Evolutionary conservation across 2,888 invertebrate genomes (phyloP), one percentile per base, ranked within the genome.

Genomic region (Beris morrisii): DNA sequence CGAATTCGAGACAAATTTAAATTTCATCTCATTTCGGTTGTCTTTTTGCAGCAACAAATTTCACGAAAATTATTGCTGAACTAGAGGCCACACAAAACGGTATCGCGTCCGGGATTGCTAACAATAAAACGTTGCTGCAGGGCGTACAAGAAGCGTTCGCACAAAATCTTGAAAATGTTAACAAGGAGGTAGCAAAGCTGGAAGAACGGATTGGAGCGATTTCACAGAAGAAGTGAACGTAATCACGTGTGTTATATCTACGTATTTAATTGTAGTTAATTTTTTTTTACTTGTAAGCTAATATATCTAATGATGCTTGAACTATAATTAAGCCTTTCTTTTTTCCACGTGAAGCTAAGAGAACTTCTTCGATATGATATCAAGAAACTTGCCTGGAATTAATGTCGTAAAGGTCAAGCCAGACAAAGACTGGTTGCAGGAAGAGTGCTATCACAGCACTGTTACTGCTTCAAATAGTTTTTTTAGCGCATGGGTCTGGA

Each of bases 121-220:
- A 89, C 76, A 93, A 93, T 78, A 90, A 91, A 75, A 85, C 87
- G 31, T 76, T 93, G 4, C 78, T 94, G 12, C 88, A 90, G 75
- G 89, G 90, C 0, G 89, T 93, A 0, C 91, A 93, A 73, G 90
- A 90, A 73, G 91, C 90, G 66, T 91, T 94, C 76, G 88, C 89
- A 0, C 85, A 87, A 72, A 93, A 93, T 77, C 83, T 93, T 53
- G 89, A 91, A 75, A 88, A 88, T 68, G 87, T 94, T 22, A 88
- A 90, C 72, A 87, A 86, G 71, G 91, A 92, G 73, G 86, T 93
- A 68, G 83, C 85, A 71, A 88, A 87, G 70, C 80, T 93, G n/a
- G 89, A 92, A 72, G 84, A 87, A 45, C 85, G 91, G 74, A 86
- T 93, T 71, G 83, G 84, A 58, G 86, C 87, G 70, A 71, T 81